Evolutionary conservation across 2,113 vertebrate genomes (phyloP).

Genomic region (Hyla sarda): DNA sequence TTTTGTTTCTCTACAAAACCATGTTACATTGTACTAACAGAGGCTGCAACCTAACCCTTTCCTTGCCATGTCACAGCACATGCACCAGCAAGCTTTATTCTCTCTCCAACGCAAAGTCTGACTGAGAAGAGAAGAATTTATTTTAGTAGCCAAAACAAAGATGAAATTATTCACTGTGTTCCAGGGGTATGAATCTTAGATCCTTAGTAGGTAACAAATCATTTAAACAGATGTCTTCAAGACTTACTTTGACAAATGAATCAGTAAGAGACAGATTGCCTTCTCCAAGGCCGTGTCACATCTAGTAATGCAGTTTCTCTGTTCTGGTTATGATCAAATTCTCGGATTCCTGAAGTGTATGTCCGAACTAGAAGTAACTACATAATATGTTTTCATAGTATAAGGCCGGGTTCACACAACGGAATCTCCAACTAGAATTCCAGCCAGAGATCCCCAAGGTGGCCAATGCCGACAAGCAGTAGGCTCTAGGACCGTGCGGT

Average conservation of each 20-base stretch:
- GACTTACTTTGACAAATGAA: background rate
- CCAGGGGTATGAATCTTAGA: background rate
- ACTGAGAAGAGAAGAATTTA: background rate
- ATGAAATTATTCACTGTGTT: background rate
- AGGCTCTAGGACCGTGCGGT: no score
- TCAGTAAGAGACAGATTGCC: background rate
- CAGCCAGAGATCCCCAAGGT: no score
- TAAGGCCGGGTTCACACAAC: no score
- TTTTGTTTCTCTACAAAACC: constrained; percentile 20
- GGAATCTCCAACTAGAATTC: no score
- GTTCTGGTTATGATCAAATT: background rate
- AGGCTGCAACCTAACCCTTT: constrained; percentile 15
- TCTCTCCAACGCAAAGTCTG: background rate
- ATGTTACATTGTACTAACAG: background rate
- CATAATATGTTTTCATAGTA: no score
- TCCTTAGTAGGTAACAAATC: background rate
- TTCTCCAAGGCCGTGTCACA: background rate
- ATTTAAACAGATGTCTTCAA: background rate
- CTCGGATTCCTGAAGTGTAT: background rate
- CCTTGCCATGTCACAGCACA: background rate
- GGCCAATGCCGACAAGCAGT: no score
- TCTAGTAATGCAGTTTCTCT: background rate
- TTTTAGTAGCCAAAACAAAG: background rate
- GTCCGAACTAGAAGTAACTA: no score
- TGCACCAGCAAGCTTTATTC: no score